A percentile compares a stretch with the other conserved stretches of the same genome.
phyloP scores from a whole-genome alignment of 1,140 invertebrate genomes.

The Chionoecetes opilio region DNA sequence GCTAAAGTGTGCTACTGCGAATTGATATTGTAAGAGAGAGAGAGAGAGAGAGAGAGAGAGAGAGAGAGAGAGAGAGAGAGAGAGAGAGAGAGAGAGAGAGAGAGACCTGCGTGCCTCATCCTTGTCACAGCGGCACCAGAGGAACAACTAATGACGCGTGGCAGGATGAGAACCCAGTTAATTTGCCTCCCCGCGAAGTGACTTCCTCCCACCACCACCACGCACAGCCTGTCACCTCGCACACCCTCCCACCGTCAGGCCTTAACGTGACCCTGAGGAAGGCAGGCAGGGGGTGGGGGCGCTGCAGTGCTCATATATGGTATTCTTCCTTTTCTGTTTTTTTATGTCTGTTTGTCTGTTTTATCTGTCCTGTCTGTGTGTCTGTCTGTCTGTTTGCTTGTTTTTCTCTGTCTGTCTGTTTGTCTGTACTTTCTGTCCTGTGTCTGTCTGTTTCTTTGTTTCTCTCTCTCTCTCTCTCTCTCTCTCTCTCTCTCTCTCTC shows the following conservation, averaged over 20 bases:
- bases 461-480: too few species aligned
- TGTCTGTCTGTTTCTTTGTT: not conserved
- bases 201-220: not conserved
- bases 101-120: not conserved
- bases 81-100: conserved; percentile 19
- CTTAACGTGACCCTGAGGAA: not conserved
- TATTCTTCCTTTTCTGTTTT: too few species aligned
- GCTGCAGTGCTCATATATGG: not conserved
- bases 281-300: not conserved
- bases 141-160: not conserved
- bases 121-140: not conserved
- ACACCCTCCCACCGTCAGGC: not conserved
- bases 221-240: not conserved
- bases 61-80: conserved; percentile 9
- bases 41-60: not conserved
- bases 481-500: too few species aligned
- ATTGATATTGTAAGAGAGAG: not conserved
- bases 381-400: not conserved
- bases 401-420: conserved; percentile 3
- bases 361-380: too few species aligned
- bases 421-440: too few species aligned
- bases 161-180: not conserved
- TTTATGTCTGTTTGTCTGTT: too few species aligned
- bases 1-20: not conserved
- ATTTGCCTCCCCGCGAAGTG: not conserved